Evolutionary conservation across 2,113 vertebrate genomes (phyloP).

Genomic region (Oriolus oriolus): DNA sequence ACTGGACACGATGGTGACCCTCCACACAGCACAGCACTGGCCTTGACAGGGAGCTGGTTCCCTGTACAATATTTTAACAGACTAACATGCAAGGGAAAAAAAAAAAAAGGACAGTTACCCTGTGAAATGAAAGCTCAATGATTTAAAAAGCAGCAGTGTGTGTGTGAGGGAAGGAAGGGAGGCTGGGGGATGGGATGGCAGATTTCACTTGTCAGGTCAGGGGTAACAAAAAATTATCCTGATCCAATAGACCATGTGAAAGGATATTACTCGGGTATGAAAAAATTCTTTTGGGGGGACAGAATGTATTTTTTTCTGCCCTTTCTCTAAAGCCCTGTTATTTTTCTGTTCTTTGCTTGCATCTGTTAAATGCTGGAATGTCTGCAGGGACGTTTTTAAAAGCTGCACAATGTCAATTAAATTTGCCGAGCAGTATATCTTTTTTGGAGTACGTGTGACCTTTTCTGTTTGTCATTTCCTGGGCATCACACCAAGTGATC

Average conservation of each 20-base stretch:
- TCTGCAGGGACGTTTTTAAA: constrained; percentile 69
- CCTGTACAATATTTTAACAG: neutral
- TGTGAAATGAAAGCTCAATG: neutral
- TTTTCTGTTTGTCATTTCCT: constrained; percentile 85
- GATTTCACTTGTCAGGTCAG: neutral
- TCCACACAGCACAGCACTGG: neutral
- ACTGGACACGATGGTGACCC: neutral
- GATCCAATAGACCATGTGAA: constrained; percentile 4
- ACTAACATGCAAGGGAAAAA: neutral
- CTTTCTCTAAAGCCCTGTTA: constrained; percentile 46
- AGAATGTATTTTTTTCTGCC: neutral
- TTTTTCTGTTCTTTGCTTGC: constrained; percentile 53
- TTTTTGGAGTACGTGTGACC: constrained; percentile 78
- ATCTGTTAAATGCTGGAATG: constrained; percentile 70
- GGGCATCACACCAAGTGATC: constrained; percentile 79
- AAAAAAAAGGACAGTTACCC: neutral
- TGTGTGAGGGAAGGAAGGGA: neutral
- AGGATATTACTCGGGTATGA: constrained; percentile 26
- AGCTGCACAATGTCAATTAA: constrained; percentile 77
- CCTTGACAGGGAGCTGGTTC: neutral
- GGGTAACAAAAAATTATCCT: constrained; percentile 33
- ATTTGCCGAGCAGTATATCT: constrained; percentile 76
- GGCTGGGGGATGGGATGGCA: neutral
- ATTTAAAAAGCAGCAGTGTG: constrained; percentile 44
- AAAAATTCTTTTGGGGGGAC: neutral